Percentiles rank a stretch among this genome's conserved stretches.
Conservation (phyloP, 1,140 invertebrate genomes). For the Pogonus chalceus region DNA sequence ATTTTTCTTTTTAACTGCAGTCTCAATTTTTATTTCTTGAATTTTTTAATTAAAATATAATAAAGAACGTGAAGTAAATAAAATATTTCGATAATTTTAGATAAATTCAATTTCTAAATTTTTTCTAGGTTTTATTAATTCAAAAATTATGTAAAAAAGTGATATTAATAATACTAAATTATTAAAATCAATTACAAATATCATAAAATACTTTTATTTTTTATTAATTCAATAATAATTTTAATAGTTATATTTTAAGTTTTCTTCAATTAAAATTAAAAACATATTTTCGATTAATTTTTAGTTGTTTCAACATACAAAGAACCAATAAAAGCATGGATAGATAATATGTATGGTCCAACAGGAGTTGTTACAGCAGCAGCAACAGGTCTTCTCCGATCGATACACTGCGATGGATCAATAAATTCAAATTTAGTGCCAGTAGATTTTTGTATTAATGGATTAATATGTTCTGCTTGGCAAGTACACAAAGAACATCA, state of each 20-base stretch:
- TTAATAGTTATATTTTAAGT: neutral
- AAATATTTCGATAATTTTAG: too few species aligned
- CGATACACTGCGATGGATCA: conserved; percentile 50
- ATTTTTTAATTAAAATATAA: too few species aligned
- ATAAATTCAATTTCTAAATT: too few species aligned
- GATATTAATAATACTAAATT: neutral
- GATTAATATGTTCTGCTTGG: conserved; percentile 63
- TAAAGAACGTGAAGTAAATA: too few species aligned
- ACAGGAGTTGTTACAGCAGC: conserved; percentile 46
- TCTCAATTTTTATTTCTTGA: too few species aligned
- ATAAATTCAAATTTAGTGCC: conserved; percentile 75
- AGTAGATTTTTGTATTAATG: conserved; percentile 77
- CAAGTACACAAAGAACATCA: conserved; percentile 44
- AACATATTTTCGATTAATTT: conserved; percentile 17
- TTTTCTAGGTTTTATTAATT: neutral
- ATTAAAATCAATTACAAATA: neutral
- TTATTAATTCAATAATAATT: neutral
- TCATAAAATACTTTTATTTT: too few species aligned
- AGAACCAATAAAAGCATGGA: conserved; percentile 68
- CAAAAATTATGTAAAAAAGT: neutral
- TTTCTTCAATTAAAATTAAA: neutral
- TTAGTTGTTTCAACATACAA: conserved; percentile 72
- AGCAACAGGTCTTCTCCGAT: conserved; percentile 61
- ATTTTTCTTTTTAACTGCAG: too few species aligned
- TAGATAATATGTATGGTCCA: conserved; percentile 87